Evolutionary conservation across 37 sponge, comb jelly and placozoan genomes (phyloP), one percentile per base, ranked within the genome.

Genomic region (Geodia barretti): DNA sequence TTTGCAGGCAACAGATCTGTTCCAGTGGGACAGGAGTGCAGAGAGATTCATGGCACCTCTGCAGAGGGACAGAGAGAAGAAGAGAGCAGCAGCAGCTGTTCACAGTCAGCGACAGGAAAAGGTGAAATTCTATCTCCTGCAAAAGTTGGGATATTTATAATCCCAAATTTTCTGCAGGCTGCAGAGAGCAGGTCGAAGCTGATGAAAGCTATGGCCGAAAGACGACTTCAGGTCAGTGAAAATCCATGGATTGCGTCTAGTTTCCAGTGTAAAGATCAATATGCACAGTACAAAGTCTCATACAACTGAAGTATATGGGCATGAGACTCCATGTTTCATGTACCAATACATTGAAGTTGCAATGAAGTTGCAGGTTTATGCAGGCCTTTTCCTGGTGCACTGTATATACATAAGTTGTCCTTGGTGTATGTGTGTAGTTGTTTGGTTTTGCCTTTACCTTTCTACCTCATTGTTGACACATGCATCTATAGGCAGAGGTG

Each of bases 181-280:
- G 63, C 80, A 66, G 41, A 81, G 36, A 77, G 69, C 9, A 86
- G 86, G 36, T 82, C 83, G 0, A 87, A 86, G 41, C 84, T 95
- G 31, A 96, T 96, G 97, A 92, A 87, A 41, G 83, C 94, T 28
- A 88, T 96, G 90, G 97, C 97, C 25, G 84, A 96, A 54, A 88
- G 76, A 30, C 65, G 79, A 33, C 82, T 96, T 24, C 83, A 96
- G 86, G 97, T 96, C 26, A 20, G 78, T 36, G 47, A 23, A 30
- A 3, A 17, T 8, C 41, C 30, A 30, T 29, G 1, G 1, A 62
- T 9, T 66, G 39, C 33, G n/a, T n/a, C 64, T 37, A 11, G 26
- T 17, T 75, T 54, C 60, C 78, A n/a, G 36, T 62, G 26, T 24
- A 62, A 21, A n/a, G 4, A 26, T 24, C 26, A 26, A 65, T 32